Evolutionary conservation across 1,140 invertebrate species (phyloP).

Genomic region (Temnothorax curvispinosus): DNA sequence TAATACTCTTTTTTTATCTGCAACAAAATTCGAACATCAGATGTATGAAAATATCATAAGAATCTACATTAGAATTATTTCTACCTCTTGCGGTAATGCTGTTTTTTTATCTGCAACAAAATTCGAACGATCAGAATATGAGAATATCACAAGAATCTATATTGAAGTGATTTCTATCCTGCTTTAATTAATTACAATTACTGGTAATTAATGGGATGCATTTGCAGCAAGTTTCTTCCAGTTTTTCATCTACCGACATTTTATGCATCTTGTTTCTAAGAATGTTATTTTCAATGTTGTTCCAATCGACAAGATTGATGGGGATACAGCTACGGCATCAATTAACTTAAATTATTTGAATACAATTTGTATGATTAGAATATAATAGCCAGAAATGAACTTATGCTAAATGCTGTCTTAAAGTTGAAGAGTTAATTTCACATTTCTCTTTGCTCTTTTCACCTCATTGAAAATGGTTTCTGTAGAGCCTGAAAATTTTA

Average conservation of each 20-base stretch:
- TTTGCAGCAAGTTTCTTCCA: background rate
- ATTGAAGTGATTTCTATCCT: background rate
- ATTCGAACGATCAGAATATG: background rate
- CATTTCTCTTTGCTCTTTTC: background rate
- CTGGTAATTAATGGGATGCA: background rate
- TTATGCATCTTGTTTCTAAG: constrained; percentile 4
- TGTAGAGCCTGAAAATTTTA: constrained; percentile 34
- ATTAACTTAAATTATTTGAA: constrained; percentile 57
- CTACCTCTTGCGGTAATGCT: too few relatives aligned
- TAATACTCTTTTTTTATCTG: background rate
- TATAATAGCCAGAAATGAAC: constrained; percentile 38
- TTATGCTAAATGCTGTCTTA: background rate
- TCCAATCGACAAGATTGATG: background rate
- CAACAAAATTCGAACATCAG: background rate
- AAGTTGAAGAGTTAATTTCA: constrained; percentile 3
- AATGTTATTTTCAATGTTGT: background rate
- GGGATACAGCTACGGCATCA: constrained; percentile 56
- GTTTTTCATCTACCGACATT: background rate
- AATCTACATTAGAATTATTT: background rate
- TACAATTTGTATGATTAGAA: constrained; percentile 59
- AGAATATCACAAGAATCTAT: background rate
- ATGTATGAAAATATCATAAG: background rate
- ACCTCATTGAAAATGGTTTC: background rate
- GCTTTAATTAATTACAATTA: background rate
- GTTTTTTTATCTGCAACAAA: too few relatives aligned